A percentile compares a stretch with the other conserved stretches of the same genome.
These are phyloP conservation scores for Poeciliopsis infans DNA, from an alignment of 2,797 vertebrate genomes.

Conservation along the genomic window DNA sequence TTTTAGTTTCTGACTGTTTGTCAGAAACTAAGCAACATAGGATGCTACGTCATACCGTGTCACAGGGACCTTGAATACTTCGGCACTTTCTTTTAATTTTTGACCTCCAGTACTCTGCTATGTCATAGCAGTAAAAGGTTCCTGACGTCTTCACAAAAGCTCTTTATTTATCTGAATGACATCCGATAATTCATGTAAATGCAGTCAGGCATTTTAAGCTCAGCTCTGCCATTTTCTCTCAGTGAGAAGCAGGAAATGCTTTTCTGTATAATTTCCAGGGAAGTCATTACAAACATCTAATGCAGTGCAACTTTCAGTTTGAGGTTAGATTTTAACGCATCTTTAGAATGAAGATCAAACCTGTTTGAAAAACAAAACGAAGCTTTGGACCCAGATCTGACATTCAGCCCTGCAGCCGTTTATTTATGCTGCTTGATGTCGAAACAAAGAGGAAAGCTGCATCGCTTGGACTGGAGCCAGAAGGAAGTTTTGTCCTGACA, in stretches of 20 bases:
- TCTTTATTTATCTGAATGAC: background rate
- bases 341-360: background rate
- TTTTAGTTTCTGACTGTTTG: background rate
- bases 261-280: constrained; percentile 18
- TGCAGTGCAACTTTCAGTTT: background rate
- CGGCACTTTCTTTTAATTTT: too few species aligned
- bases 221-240: background rate
- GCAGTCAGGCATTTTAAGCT: background rate
- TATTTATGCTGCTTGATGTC: background rate
- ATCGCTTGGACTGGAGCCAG: background rate
- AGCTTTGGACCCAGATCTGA: background rate
- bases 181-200: background rate
- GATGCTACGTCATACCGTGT: too few species aligned
- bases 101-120: too few species aligned
- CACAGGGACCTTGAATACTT: too few species aligned
- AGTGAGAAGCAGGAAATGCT: constrained; percentile 7
- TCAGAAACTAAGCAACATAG: too few species aligned
- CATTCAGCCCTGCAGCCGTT: background rate
- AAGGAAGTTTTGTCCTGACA: background rate
- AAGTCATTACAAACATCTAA: background rate
- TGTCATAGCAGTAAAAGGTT: too few species aligned
- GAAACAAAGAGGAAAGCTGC: background rate
- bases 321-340: background rate
- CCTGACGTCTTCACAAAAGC: too few species aligned
- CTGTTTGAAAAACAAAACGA: background rate